Base-by-base conservation (phyloP, 2,113 vertebrate species). In the Piprites chloris region DNA sequence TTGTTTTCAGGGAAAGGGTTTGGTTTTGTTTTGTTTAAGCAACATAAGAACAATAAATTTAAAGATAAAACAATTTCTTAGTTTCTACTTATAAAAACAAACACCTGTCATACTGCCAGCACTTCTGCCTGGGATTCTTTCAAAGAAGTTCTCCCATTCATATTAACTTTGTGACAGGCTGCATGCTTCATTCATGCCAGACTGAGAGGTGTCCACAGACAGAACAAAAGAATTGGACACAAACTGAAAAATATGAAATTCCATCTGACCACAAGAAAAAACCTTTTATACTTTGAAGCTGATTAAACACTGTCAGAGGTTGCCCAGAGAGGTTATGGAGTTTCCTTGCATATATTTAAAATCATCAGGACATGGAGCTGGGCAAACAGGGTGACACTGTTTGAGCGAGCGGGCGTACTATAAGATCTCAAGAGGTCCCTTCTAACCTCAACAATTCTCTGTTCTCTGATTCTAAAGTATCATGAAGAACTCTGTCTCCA, bases 1-100 rank as follows among this genome's bases (percentile, higher is more conserved):
- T 50, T 49, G 47, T 47, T 2, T 55, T 19, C 4, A 4, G 11
- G 7, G 18, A 5, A 2, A 8, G 12, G 4, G 3, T 2, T 27
- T 58, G 16, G 9, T 53, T 59, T n/a, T 44, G 37, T 14, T 9
- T 44, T 49, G 12, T 52, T 32, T 16, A 63, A 73, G 2, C 8
- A 91, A 9, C 6, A 37, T 18, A 47, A 4, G 14, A 81, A 44
- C 8, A 61, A 58, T 5, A 7, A 62, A 23, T 59, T 77, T 75
- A 33, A 81, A 68, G 12, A 56, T 66, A 2, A 63, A 59, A 56
- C 37, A 21, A 7, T 1, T 74, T 81, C 42, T 35, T 68, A 50
- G 9, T 67, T 12, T 74, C 50, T 87, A 23, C 9, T 74, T 39
- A 19, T 42, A 37, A 63, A 90, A 89, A 68, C 16, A 30, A 30